Percentiles rank a stretch among this genome's conserved stretches.
phyloP scores from a whole-genome alignment of 2,113 vertebrate genomes.

The Lampris incognitus region DNA sequence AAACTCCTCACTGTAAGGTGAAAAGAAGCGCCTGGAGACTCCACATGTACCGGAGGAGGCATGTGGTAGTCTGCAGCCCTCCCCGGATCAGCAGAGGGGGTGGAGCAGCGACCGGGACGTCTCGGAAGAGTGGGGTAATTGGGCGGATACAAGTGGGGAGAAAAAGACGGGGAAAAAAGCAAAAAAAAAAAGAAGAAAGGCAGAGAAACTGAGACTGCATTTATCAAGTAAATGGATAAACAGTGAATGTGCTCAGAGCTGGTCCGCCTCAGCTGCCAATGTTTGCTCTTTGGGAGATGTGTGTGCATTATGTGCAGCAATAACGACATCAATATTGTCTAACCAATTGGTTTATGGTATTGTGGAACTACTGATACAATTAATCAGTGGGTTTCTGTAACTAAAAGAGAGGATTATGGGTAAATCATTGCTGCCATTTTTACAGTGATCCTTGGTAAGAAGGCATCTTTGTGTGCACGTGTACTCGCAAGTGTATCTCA shows the following conservation, averaged over 20 bases:
- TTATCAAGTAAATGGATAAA: conserved; percentile 55
- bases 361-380: conserved; percentile 31
- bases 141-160: too few relatives aligned
- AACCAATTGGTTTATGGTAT: conserved; percentile 40
- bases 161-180: not conserved
- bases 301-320: conserved; percentile 10
- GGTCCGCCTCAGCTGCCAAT: conserved; percentile 45
- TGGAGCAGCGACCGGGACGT: too few relatives aligned
- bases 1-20: too few relatives aligned
- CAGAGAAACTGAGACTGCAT: conserved; percentile 22
- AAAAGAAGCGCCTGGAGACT: too few relatives aligned
- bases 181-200: too few relatives aligned
- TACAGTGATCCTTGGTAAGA: too few relatives aligned
- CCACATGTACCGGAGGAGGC: too few relatives aligned
- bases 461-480: too few relatives aligned
- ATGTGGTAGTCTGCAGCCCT: too few relatives aligned
- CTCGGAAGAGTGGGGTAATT: too few relatives aligned
- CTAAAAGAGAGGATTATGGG: not conserved
- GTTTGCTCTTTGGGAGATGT: conserved; percentile 56
- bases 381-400: conserved; percentile 36
- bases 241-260: conserved; percentile 43
- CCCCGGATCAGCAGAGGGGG: too few relatives aligned
- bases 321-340: not conserved
- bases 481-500: too few relatives aligned
- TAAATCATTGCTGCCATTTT: not conserved